A percentile compares a stretch with the other conserved stretches of the same genome.
These are phyloP conservation scores for Turritopsis rubra DNA, from an alignment of 30 jellyfish, hydroid and myxozoan genomes.

Conservation along the genomic window DNA sequence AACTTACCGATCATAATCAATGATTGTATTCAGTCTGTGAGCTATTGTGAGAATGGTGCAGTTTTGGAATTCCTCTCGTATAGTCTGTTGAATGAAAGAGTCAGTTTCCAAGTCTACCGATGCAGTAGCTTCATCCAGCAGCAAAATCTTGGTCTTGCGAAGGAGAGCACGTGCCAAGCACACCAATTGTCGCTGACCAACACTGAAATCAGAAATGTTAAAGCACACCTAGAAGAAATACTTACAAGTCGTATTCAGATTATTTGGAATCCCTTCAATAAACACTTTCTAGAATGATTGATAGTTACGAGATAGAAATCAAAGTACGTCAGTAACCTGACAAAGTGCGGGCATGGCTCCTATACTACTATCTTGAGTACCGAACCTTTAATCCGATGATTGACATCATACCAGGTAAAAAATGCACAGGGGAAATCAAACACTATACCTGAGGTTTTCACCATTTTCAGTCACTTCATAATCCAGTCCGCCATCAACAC, in stretches of 20 bases:
- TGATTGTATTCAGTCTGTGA: slow-evolving; percentile 90
- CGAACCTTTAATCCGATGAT: no score
- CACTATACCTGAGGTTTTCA: slow-evolving; percentile 80
- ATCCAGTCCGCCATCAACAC: slow-evolving; percentile 40
- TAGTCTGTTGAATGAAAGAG: slow-evolving; percentile 79
- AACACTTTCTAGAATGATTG: no score
- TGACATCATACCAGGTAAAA: no score
- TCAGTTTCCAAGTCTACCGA: slow-evolving; percentile 97
- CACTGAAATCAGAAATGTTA: slow-evolving; percentile 30
- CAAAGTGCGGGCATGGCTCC: no score
- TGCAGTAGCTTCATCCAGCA: slow-evolving; percentile 98
- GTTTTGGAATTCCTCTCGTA: slow-evolving; percentile 70
- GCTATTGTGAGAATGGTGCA: slow-evolving; percentile 91
- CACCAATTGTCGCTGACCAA: slow-evolving; percentile 97
- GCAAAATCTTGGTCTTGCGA: slow-evolving; percentile 59
- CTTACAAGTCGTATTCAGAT: no score
- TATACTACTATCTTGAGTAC: no score
- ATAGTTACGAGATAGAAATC: no score
- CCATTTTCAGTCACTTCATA: slow-evolving; percentile 84
- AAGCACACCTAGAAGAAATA: no score
- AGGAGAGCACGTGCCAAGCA: slow-evolving; percentile 98
- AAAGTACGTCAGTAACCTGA: no score
- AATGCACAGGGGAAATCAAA: no score
- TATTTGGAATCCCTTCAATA: no score
- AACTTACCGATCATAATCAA: slow-evolving; percentile 95